Conservation (phyloP, 2,888 invertebrate species). For the Hirtodrosophila trivittata region DNA sequence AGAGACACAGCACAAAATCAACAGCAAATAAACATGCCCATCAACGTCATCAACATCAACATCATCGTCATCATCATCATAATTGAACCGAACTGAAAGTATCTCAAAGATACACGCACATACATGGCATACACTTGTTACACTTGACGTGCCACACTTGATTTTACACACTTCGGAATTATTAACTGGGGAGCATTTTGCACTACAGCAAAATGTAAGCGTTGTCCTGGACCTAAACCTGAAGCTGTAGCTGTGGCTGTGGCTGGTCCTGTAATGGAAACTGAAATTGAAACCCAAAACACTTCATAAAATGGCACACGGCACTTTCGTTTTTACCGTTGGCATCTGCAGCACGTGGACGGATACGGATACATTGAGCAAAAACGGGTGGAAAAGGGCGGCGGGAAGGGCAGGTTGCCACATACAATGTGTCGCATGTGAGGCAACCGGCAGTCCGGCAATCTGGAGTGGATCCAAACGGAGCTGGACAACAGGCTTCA, state of each 20-base stretch:
- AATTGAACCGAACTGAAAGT: slow-evolving; percentile 23
- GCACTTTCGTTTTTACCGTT: slow-evolving; percentile 72
- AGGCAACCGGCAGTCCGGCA: slow-evolving; percentile 15
- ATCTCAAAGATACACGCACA: slow-evolving; percentile 38
- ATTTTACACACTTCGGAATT: slow-evolving; percentile 79
- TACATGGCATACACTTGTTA: slow-evolving; percentile 31
- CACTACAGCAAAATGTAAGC: slow-evolving; percentile 69
- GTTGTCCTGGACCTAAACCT: slow-evolving; percentile 45
- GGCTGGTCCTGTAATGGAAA: not conserved
- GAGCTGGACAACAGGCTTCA: slow-evolving; percentile 55
- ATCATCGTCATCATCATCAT: slow-evolving; percentile 5
- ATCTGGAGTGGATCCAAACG: slow-evolving; percentile 14
- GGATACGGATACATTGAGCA: slow-evolving; percentile 12
- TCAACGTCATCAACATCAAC: slow-evolving; percentile 18
- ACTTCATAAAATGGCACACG: slow-evolving; percentile 80
- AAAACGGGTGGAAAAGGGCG: not conserved
- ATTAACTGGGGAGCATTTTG: slow-evolving; percentile 82
- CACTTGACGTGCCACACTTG: slow-evolving; percentile 59
- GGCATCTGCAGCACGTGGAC: slow-evolving; percentile 65
- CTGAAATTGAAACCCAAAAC: slow-evolving; percentile 12
- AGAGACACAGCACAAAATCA: slow-evolving; percentile 8
- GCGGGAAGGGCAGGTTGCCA: not conserved
- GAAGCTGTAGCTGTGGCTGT: not conserved
- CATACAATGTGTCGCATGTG: slow-evolving; percentile 19
- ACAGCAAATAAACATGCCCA: slow-evolving; percentile 17